phyloP scores from a whole-genome alignment of 2,888 invertebrate genomes.

The Cotesia congregata region DNA sequence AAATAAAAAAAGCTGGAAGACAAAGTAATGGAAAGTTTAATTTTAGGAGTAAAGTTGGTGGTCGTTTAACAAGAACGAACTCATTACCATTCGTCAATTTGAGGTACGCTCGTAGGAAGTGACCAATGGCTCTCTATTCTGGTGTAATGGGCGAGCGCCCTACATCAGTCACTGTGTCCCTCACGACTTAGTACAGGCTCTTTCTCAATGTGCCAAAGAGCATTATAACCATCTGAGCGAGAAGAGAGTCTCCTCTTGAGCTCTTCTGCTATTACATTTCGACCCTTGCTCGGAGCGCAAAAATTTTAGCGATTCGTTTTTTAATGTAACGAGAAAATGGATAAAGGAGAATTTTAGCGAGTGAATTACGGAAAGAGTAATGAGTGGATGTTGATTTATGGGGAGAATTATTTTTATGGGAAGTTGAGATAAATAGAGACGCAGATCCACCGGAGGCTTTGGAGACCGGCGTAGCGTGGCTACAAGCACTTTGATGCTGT shows the following conservation, averaged over 20 bases:
- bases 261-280: not conserved
- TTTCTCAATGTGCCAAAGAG: slow-evolving; percentile 31
- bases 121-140: slow-evolving; percentile 70
- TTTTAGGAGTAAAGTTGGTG: slow-evolving; percentile 54
- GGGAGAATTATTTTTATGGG: slow-evolving; percentile 33
- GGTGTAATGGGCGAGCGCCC: slow-evolving; percentile 67
- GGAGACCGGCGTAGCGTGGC: slow-evolving; percentile 34
- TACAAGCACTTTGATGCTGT: slow-evolving; percentile 15
- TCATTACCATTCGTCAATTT: slow-evolving; percentile 71
- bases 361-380: not conserved
- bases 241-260: slow-evolving; percentile 19
- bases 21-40: slow-evolving; percentile 51
- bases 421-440: slow-evolving; percentile 36
- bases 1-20: slow-evolving; percentile 16
- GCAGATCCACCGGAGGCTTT: slow-evolving; percentile 21
- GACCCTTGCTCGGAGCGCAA: slow-evolving; percentile 4
- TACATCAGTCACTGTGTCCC: slow-evolving; percentile 67
- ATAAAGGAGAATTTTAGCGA: not conserved
- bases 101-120: slow-evolving; percentile 67
- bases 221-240: slow-evolving; percentile 43
- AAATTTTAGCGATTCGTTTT: not conserved
- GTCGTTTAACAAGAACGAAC: slow-evolving; percentile 69
- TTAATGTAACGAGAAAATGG: not conserved
- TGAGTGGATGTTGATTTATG: slow-evolving; percentile 20
- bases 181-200: slow-evolving; percentile 44